A percentile compares a stretch with the other conserved stretches of the same genome.
Conservation (phyloP, 2,888 invertebrate species). For the Polyploca ridens region DNA sequence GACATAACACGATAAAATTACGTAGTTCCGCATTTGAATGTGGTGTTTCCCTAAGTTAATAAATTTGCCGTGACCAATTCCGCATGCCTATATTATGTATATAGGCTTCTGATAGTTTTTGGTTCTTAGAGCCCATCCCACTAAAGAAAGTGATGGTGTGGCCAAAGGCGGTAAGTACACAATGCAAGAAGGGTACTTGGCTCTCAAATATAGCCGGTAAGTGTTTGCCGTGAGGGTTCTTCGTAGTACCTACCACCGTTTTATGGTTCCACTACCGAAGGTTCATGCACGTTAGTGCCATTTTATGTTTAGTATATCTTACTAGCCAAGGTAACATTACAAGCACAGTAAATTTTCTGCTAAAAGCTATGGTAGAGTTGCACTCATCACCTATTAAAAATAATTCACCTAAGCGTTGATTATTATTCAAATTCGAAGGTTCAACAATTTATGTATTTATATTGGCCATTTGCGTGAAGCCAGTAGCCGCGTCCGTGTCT, state of each 20-base stretch:
- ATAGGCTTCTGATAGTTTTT: background rate
- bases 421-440: conserved; percentile 7
- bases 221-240: too few species aligned
- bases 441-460: conserved; percentile 39
- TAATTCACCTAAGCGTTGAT: conserved; percentile 14
- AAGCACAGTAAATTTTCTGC: background rate
- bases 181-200: too few species aligned
- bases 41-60: conserved; percentile 32
- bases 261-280: too few species aligned
- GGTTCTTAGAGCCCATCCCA: background rate
- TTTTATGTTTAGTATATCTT: too few species aligned
- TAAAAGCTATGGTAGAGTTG: background rate
- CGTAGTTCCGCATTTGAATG: conserved; percentile 34
- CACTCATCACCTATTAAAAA: conserved; percentile 22
- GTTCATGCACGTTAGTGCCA: too few species aligned
- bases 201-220: too few species aligned
- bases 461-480: conserved; percentile 60
- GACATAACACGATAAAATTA: conserved; percentile 22
- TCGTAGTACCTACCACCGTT: too few species aligned
- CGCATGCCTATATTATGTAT: conserved; percentile 19
- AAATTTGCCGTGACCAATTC: conserved; percentile 29
- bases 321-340: background rate
- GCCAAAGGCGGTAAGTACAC: too few species aligned
- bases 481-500: conserved; percentile 70
- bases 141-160: background rate